These are phyloP conservation scores for Sarcophaga carnaria DNA, from an alignment of 2,888 invertebrate genomes.

Conservation along the genomic window DNA sequence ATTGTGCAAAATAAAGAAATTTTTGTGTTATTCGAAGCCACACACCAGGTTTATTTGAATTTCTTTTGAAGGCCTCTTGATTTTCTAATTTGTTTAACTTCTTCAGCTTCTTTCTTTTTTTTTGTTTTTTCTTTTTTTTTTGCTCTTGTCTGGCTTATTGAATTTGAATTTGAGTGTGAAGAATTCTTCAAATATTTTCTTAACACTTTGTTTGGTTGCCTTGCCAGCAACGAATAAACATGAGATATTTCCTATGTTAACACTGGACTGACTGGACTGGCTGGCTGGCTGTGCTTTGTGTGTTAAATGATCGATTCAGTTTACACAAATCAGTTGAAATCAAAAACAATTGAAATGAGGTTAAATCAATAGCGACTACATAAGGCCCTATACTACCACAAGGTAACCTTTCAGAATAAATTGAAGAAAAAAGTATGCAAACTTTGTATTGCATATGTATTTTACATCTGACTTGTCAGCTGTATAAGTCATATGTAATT, in stretches of 20 bases:
- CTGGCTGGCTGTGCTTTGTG: constrained; percentile 8
- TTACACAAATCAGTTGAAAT: constrained; percentile 61
- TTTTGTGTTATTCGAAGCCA: constrained; percentile 40
- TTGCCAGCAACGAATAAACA: background rate
- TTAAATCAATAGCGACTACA: too few relatives aligned
- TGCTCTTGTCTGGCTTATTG: background rate
- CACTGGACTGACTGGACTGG: too few relatives aligned
- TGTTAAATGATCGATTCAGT: constrained; percentile 68
- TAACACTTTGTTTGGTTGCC: constrained; percentile 47
- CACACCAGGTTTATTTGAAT: constrained; percentile 39
- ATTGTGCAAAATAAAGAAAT: constrained; percentile 35
- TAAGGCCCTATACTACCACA: too few relatives aligned
- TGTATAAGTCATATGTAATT: background rate
- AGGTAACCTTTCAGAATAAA: too few relatives aligned
- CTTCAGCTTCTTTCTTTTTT: constrained; percentile 21
- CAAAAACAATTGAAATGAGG: background rate
- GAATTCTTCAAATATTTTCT: constrained; percentile 54
- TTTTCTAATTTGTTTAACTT: constrained; percentile 8
- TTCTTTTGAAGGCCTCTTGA: background rate
- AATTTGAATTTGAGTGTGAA: constrained; percentile 5
- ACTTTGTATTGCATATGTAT: too few relatives aligned
- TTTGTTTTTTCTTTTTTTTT: constrained; percentile 24
- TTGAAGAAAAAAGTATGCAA: background rate
- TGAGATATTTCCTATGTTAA: background rate
- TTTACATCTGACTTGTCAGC: too few relatives aligned